Percentiles rank a stretch among this genome's conserved stretches.
Evolutionary conservation across 2,113 vertebrate genomes (phyloP).

Genomic region (Mohoua ochrocephala): DNA sequence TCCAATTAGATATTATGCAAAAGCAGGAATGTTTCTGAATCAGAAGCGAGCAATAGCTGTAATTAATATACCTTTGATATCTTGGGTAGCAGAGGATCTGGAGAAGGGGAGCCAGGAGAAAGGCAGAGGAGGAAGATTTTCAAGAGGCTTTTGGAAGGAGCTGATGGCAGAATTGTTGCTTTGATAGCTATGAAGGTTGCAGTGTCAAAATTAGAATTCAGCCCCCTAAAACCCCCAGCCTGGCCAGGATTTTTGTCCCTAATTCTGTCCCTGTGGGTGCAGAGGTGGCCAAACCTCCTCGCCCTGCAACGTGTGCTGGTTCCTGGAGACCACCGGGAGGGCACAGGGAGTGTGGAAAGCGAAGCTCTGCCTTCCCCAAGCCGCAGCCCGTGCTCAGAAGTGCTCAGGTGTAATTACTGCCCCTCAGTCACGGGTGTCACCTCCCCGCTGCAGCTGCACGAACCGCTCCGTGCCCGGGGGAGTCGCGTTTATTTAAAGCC

Average conservation of each 20-base stretch:
- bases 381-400: neutral
- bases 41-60: neutral
- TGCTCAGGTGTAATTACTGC: neutral
- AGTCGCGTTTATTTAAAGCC: neutral
- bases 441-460: neutral
- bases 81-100: neutral
- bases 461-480: neutral
- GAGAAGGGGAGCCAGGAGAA: neutral
- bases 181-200: rapidly evolving
- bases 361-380: neutral
- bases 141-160: neutral
- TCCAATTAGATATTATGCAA: neutral
- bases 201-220: neutral
- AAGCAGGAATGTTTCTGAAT: neutral
- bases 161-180: neutral
- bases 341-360: rapidly evolving
- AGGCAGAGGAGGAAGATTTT: neutral
- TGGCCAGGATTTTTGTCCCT: neutral
- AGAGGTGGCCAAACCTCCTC: neutral
- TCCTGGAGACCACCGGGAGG: neutral
- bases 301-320: rapidly evolving
- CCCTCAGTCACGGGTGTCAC: neutral
- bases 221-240: neutral
- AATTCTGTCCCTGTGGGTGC: neutral
- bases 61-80: neutral